A percentile compares a stretch with the other conserved stretches of the same genome.
Conservation (phyloP, 2,113 vertebrate genomes). For the Tursiops truncatus region DNA sequence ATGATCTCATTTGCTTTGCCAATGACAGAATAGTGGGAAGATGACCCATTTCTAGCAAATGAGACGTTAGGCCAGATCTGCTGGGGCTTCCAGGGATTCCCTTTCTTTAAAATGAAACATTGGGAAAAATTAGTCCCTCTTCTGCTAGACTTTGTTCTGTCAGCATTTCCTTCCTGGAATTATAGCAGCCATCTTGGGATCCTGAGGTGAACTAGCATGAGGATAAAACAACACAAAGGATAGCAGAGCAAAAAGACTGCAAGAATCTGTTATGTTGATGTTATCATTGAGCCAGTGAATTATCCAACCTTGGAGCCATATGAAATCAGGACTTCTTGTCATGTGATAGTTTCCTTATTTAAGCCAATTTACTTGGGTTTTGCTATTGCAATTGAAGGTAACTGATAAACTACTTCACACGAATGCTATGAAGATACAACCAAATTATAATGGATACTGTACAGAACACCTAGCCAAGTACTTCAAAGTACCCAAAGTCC, state of each 20-base stretch:
- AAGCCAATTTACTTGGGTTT: conserved; percentile 24
- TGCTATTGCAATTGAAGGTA: conserved; percentile 33
- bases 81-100: background rate
- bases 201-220: background rate
- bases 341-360: background rate
- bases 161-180: conserved; percentile 17
- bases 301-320: background rate
- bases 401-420: background rate
- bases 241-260: background rate
- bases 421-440: conserved; percentile 1
- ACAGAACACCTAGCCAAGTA: background rate
- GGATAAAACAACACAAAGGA: background rate
- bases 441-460: background rate
- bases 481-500: background rate
- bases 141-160: background rate
- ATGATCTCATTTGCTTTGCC: conserved; percentile 46
- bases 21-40: conserved; percentile 16
- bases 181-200: background rate
- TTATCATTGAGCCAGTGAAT: background rate
- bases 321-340: conserved; percentile 7
- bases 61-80: background rate
- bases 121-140: conserved; percentile 23
- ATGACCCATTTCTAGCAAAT: conserved; percentile 17
- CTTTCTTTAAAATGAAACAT: conserved; percentile 46
- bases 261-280: background rate